These are phyloP conservation scores for Lepidochrysops patricia DNA, from an alignment of 2,888 invertebrate species.

Conservation along the genomic window DNA sequence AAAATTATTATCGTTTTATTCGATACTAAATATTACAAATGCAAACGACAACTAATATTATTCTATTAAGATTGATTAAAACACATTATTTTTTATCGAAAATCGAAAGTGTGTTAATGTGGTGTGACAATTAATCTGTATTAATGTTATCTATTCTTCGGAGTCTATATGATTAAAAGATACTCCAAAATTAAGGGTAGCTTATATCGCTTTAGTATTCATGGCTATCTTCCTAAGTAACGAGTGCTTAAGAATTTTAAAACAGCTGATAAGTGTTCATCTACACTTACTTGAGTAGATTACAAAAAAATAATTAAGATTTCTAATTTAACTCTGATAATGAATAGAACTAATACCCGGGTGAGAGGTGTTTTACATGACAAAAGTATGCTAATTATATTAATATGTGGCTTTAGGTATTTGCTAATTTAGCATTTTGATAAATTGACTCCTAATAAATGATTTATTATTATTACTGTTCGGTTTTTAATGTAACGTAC, in stretches of 20 bases:
- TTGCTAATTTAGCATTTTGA: background rate
- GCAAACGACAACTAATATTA: too few relatives aligned
- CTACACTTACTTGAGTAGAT: background rate
- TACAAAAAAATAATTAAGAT: background rate
- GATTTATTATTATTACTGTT: background rate
- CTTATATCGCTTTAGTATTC: background rate
- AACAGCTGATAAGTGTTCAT: background rate
- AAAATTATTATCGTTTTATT: too few relatives aligned
- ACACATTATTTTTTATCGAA: background rate
- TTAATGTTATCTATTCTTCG: background rate
- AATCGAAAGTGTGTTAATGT: background rate
- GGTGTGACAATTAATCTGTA: background rate
- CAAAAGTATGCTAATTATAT: background rate
- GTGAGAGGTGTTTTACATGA: background rate
- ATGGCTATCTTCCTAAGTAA: background rate
- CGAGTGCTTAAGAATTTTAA: conserved; percentile 7
- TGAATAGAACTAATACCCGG: background rate
- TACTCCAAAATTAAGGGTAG: background rate
- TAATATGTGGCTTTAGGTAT: too few relatives aligned
- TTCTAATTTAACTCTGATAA: background rate
- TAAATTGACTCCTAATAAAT: background rate
- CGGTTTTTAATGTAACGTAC: too few relatives aligned
- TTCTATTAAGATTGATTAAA: too few relatives aligned
- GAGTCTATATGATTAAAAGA: background rate
- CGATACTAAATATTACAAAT: too few relatives aligned